Conservation (phyloP, 2,113 vertebrate species). For the pig (Sus scrofa) region DNA sequence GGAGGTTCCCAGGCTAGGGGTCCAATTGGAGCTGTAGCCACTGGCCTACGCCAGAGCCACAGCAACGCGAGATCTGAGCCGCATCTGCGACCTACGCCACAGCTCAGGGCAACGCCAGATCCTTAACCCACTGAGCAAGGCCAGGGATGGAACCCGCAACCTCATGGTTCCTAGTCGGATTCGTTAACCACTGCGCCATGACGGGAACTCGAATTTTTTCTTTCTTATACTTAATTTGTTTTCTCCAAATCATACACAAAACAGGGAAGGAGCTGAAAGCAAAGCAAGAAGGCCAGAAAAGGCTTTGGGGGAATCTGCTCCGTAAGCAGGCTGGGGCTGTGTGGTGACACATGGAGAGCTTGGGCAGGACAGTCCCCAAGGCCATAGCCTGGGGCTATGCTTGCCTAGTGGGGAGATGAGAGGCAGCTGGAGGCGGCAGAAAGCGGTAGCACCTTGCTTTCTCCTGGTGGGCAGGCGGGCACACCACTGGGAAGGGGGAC, state of each 20-base stretch:
- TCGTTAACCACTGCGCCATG: no score
- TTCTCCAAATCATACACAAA: conserved; percentile 11
- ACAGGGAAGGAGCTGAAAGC: neutral
- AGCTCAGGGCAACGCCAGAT: no score
- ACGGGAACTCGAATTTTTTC: no score
- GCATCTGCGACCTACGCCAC: no score
- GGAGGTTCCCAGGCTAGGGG: no score
- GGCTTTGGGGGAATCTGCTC: neutral
- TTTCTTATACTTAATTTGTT: neutral
- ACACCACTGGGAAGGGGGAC: neutral
- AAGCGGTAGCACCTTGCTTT: neutral
- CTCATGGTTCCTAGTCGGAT: no score
- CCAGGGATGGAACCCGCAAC: no score
- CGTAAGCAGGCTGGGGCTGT: neutral
- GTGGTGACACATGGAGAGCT: neutral
- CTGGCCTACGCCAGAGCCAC: no score
- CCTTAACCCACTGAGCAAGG: no score
- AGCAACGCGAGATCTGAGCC: no score
- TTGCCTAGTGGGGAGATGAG: neutral
- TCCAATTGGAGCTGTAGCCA: no score
- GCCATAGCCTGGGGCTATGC: neutral
- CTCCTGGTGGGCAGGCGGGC: no score
- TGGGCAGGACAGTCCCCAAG: neutral
- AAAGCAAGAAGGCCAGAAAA: neutral
- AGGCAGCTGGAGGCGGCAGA: neutral